Evolutionary conservation across 2,113 vertebrate genomes (phyloP).

Genomic region (Hydrolagus affinis): DNA sequence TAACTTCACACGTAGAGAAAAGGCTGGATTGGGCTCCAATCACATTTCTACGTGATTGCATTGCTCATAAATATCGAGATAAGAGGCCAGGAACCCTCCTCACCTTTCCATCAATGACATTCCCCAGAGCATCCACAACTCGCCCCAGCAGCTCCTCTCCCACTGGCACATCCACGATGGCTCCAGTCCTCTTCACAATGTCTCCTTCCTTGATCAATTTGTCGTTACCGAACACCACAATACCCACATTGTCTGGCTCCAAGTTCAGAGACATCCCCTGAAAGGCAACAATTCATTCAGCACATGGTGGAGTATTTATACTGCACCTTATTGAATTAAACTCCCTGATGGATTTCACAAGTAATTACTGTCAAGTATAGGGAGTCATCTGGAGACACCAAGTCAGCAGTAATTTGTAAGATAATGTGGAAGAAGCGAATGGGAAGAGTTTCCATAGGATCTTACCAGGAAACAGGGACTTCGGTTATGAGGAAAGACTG

Average conservation of each 20-base stretch:
- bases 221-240: constrained; percentile 98
- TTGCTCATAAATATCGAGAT: background rate
- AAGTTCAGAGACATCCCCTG: constrained; percentile 98
- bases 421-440: too few relatives aligned
- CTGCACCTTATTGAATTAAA: too few relatives aligned
- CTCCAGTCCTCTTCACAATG: constrained; percentile 92
- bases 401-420: too few relatives aligned
- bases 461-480: too few relatives aligned
- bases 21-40: too few relatives aligned
- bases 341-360: background rate
- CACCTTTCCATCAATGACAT: constrained; percentile 94
- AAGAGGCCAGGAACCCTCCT: background rate
- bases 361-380: too few relatives aligned
- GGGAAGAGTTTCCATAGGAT: too few relatives aligned
- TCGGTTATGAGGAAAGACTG: too few relatives aligned
- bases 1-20: too few relatives aligned
- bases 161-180: constrained; percentile 94
- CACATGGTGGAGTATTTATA: background rate
- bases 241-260: constrained; percentile 97
- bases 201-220: constrained; percentile 97
- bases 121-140: constrained; percentile 92
- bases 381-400: too few relatives aligned
- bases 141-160: constrained; percentile 86
- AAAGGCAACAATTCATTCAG: background rate
- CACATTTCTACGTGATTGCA: too few relatives aligned